Evolutionary conservation across 2,888 invertebrate species (phyloP), one percentile per base, ranked within the genome.

Genomic region (Exephanes ischioxanthus): DNA sequence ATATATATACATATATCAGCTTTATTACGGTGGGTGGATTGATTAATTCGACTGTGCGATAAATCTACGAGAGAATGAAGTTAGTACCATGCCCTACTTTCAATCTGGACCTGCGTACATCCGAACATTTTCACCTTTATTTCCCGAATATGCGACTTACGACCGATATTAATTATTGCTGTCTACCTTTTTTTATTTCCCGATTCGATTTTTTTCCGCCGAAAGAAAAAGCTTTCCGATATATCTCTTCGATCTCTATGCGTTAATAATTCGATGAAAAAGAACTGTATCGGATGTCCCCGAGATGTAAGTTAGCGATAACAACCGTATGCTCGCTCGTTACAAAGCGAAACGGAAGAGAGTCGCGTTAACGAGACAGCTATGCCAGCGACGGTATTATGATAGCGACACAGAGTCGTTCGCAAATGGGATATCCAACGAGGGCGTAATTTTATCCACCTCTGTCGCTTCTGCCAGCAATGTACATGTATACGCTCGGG

Each of bases 371-470:
- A 85, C 82, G 85, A 83, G 71, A 83, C 76, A 80, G 76, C 53
- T 71, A 84, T 77, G 71, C 45, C 58, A 19, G n/a, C 78, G 71
- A 55, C 58, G 67, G 82, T 77, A 85, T 85, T 80, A 85, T 80
- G 78, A 83, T 87, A 61, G 85, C 83, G 75, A 33, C 26, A 48
- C 14, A 63, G 14, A 83, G 71, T 76, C 37, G 70, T 68, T 80
- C 77, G 81, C 84, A 86, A 87, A 87, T 86, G 87, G 86, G 86
- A 87, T 71, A 53, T 82, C 68, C 86, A 75, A 89, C 88, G 88
- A 85, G 80, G 83, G 72, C 77, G 88, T 89, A 90, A 83, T 80
- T 87, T 73, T 70, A 87, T 86, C 87, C 86, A 83, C 85, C 89
- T 90, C 88, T 86, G 89, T 90, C 82, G 87, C 85, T 87, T 81